A percentile compares a stretch with the other conserved stretches of the same genome.
These are phyloP conservation scores for Marmota flaviventris DNA, from an alignment of 2,113 vertebrate species.

Conservation along the genomic window DNA sequence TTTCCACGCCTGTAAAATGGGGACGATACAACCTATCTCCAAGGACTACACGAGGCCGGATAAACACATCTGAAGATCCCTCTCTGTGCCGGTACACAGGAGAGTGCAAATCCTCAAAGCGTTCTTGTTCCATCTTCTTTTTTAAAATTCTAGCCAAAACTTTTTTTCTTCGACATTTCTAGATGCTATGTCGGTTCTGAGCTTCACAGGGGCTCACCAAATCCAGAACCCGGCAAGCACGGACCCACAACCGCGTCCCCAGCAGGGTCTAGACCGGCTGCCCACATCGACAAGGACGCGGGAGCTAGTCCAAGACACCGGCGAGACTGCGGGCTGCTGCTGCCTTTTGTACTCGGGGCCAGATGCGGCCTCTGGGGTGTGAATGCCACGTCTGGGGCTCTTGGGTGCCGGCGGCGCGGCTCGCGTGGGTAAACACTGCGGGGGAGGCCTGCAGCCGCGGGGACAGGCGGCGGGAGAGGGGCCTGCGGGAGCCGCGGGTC, in stretches of 20 bases:
- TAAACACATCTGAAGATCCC: not conserved
- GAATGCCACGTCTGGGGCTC: not conserved
- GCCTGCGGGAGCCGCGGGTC: not conserved
- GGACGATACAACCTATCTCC: not conserved
- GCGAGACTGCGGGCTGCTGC: not conserved
- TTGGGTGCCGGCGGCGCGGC: not conserved
- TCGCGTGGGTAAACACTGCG: not conserved
- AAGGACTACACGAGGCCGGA: not conserved
- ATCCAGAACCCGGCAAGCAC: not conserved
- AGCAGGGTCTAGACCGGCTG: not conserved
- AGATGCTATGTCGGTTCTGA: not conserved
- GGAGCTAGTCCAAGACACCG: not conserved
- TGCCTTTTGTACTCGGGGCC: not conserved
- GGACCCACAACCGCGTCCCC: not conserved
- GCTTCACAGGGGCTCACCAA: not conserved
- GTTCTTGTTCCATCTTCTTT: not conserved
- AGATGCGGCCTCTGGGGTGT: not conserved
- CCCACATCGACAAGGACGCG: conserved; percentile 43
- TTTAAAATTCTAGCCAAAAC: conserved; percentile 40
- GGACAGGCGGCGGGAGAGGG: not conserved
- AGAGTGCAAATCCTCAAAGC: not conserved
- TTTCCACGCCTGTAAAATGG: not conserved
- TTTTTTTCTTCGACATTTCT: not conserved
- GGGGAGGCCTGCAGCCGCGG: conserved; percentile 34
- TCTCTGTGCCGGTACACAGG: not conserved